Conservation (phyloP, 2,113 vertebrate species). For the Psettodes erumei region DNA sequence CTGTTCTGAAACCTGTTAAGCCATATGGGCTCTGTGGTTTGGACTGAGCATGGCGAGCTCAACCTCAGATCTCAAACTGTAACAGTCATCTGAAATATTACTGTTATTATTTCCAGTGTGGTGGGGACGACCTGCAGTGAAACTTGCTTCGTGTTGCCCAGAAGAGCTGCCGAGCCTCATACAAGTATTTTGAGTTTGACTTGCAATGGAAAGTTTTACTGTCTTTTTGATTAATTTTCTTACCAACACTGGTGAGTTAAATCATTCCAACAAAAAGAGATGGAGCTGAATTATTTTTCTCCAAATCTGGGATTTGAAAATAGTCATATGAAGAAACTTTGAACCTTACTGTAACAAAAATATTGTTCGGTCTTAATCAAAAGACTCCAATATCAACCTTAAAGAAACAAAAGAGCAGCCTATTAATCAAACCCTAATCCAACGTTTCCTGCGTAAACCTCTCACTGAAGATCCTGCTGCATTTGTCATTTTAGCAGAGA, state of each 20-base stretch:
- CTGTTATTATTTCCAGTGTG: not conserved
- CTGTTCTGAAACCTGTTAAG: conserved; percentile 15
- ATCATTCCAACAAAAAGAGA: not conserved
- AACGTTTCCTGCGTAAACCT: conserved; percentile 33
- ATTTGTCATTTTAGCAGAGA: conserved; percentile 64
- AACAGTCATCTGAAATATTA: not conserved
- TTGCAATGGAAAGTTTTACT: not conserved
- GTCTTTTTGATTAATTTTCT: conserved; percentile 7
- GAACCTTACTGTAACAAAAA: conserved; percentile 3
- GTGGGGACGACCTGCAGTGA: not conserved
- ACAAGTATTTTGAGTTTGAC: not conserved
- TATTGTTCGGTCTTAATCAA: conserved; percentile 12
- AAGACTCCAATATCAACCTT: not conserved
- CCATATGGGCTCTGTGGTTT: conserved; percentile 4
- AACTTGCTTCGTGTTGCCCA: not conserved
- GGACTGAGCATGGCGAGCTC: not conserved
- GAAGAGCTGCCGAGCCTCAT: not conserved
- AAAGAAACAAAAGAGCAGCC: conserved; percentile 10
- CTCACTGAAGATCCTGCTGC: conserved; percentile 22
- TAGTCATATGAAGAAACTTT: not conserved
- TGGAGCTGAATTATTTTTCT: not conserved
- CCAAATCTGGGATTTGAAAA: not conserved
- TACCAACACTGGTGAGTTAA: not conserved
- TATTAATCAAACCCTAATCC: conserved; percentile 34
- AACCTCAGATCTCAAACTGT: not conserved